phyloP scores from a whole-genome alignment of 1,140 invertebrate genomes.

The Caenorhabditis latens region DNA sequence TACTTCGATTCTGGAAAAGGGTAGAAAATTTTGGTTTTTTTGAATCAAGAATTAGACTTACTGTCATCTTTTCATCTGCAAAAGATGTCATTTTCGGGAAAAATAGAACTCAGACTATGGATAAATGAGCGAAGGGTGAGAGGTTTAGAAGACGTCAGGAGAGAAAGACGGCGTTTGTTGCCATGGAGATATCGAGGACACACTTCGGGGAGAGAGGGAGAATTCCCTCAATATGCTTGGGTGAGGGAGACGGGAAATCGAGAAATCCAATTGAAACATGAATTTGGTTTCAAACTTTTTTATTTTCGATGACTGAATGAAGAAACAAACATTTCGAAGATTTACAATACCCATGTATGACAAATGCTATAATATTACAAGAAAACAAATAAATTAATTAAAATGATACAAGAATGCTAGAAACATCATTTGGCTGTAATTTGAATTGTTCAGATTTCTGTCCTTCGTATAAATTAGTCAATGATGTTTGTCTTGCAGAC shows the following conservation, averaged over 20 bases:
- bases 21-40: not conserved
- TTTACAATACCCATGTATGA: slow-evolving; percentile 33
- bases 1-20: slow-evolving; percentile 12
- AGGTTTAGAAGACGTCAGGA: not conserved
- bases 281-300: too few species aligned
- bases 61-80: slow-evolving; percentile 42
- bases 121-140: not conserved
- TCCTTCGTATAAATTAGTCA: slow-evolving; percentile 34
- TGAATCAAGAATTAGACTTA: not conserved
- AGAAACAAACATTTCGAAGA: too few species aligned
- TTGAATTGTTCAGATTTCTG: slow-evolving; percentile 3
- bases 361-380: not conserved
- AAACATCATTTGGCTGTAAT: slow-evolving; percentile 35
- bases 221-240: not conserved
- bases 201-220: not conserved
- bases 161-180: not conserved
- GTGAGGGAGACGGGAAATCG: too few species aligned
- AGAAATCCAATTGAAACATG: too few species aligned
- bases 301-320: too few species aligned
- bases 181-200: not conserved
- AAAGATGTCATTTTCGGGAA: not conserved
- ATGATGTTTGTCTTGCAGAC: slow-evolving; percentile 15
- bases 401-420: slow-evolving; percentile 45
- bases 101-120: not conserved
- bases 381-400: not conserved